Evolutionary conservation across 2,888 invertebrate genomes (phyloP).

Genomic region (Selenia dentaria): DNA sequence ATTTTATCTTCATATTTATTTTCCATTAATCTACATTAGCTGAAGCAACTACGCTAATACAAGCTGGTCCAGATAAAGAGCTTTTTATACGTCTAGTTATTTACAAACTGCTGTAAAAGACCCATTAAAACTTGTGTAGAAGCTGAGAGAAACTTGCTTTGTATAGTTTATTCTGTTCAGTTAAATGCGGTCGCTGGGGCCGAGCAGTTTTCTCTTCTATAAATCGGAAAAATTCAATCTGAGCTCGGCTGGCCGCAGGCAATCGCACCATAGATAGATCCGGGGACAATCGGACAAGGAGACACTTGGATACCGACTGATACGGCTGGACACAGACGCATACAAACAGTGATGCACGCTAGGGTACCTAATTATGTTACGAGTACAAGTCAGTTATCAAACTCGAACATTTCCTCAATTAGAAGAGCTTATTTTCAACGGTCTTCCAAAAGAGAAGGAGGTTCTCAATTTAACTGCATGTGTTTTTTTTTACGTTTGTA

Average conservation of each 20-base stretch:
- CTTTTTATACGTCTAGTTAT: not conserved
- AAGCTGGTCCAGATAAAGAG: not conserved
- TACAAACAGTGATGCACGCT: too few species aligned
- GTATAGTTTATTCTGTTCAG: not conserved
- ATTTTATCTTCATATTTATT: conserved; percentile 4
- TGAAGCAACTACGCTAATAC: not conserved
- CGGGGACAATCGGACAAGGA: not conserved
- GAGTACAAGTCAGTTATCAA: too few species aligned
- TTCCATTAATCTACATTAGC: conserved; percentile 16
- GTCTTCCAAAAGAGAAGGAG: too few species aligned
- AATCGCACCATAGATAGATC: conserved; percentile 4
- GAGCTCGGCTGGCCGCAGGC: conserved; percentile 14
- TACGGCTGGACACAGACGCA: not conserved
- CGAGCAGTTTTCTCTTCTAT: conserved; percentile 2
- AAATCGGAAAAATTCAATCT: conserved; percentile 23
- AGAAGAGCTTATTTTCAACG: too few species aligned
- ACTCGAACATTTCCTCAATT: too few species aligned
- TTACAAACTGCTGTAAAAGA: not conserved
- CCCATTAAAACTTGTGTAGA: not conserved
- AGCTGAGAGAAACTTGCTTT: not conserved
- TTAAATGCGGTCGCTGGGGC: conserved; percentile 4
- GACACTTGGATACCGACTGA: not conserved
- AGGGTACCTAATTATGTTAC: too few species aligned
- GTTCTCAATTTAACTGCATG: too few species aligned
- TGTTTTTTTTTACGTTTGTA: too few species aligned